phyloP scores from a whole-genome alignment of 2,113 vertebrate genomes.

The Smithornis capensis region DNA sequence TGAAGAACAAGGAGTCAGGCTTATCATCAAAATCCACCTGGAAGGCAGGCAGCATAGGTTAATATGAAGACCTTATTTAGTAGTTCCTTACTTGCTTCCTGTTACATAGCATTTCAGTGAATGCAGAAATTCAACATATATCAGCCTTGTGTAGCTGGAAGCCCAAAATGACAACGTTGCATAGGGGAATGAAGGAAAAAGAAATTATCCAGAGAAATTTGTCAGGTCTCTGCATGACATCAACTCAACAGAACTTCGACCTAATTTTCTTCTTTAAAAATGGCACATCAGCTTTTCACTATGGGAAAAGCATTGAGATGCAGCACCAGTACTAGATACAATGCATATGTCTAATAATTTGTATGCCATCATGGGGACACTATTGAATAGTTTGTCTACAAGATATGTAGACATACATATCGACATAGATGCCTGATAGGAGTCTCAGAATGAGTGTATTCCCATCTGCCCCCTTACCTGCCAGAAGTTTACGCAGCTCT shows the following conservation, averaged over 20 bases:
- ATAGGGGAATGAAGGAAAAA: background rate
- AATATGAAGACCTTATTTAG: background rate
- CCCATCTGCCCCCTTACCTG: background rate
- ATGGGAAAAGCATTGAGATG: background rate
- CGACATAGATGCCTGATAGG: background rate
- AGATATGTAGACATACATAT: too few species aligned
- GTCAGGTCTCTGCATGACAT: background rate
- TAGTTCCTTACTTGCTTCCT: background rate
- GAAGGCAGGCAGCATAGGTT: constrained; percentile 2
- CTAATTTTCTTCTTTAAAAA: background rate
- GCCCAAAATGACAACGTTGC: background rate
- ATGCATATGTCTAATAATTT: background rate
- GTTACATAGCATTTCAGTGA: background rate
- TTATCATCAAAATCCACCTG: constrained; percentile 86
- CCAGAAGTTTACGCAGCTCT: background rate
- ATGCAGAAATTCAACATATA: background rate
- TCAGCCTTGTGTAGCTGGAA: background rate
- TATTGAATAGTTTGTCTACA: background rate
- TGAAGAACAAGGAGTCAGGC: constrained; percentile 88
- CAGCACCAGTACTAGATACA: background rate
- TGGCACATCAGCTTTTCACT: background rate
- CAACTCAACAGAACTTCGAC: background rate
- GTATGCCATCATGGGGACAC: background rate
- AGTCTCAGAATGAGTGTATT: background rate
- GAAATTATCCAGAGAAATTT: background rate